phyloP scores from a whole-genome alignment of 2,888 invertebrate genomes.

The Strigamia crassipes region DNA sequence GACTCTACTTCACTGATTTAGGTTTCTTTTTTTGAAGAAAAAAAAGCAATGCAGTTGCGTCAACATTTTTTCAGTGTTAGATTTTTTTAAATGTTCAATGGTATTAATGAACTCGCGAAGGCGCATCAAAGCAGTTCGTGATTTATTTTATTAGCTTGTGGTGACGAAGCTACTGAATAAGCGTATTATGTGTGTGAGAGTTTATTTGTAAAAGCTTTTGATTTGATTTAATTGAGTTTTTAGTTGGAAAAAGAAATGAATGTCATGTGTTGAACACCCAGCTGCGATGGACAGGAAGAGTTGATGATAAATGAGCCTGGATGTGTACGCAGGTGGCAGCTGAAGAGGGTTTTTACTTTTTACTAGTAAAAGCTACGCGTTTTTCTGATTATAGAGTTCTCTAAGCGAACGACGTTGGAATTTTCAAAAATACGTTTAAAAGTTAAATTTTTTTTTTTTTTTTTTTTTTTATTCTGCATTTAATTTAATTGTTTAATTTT shows the following conservation, averaged over 20 bases:
- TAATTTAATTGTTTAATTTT: too few relatives aligned
- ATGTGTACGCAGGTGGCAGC: constrained; percentile 11
- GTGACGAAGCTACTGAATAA: neutral
- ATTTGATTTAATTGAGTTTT: neutral
- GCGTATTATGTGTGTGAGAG: neutral
- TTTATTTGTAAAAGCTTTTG: neutral
- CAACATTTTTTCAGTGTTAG: constrained; percentile 18
- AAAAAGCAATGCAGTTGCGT: neutral
- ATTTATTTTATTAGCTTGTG: neutral
- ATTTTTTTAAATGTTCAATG: neutral
- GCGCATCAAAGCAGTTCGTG: neutral
- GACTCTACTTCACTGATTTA: neutral
- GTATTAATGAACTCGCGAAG: neutral
- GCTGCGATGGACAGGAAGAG: constrained; percentile 26
- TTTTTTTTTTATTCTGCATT: too few relatives aligned
- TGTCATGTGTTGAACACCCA: neutral
- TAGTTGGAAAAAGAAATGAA: neutral
- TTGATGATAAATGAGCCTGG: constrained; percentile 25
- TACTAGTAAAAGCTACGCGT: neutral
- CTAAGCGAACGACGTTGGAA: neutral
- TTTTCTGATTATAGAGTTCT: neutral
- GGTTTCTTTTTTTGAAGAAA: neutral
- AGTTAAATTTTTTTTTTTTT: too few relatives aligned
- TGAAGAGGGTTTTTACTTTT: neutral
- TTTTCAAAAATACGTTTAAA: too few relatives aligned